Evolutionary conservation across 2,113 vertebrate genomes (phyloP), one percentile per base, ranked within the genome.

Genomic region (Pseudopipra pipra): DNA sequence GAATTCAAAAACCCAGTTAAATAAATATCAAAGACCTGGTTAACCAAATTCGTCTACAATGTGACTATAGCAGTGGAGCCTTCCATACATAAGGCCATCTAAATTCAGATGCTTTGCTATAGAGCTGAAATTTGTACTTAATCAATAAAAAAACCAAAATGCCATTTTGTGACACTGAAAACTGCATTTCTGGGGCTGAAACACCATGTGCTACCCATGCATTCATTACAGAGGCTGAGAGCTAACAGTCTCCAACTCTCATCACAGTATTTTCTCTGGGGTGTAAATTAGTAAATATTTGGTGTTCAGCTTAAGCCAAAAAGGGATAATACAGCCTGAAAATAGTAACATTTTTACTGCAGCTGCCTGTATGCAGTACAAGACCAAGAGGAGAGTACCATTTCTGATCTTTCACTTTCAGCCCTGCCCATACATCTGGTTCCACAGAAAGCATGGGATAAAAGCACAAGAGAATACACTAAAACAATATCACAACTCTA

Each of bases 391-490:
- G 17, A 74, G 31, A 49, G 5, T 27, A 67, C 6, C 1, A 11
- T 43, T 90, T 80, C 37, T 61, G 23, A 44, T 35, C 44, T 59
- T 68, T 8, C 6, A 19, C 17, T 85, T 59, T 67, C 33, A 63
- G 10, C 12, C 19, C n/a, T 68, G 18, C 43, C 25, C 11, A 25
- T 35, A 14, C 8, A 25, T 15, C 17, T 59, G 30, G 25, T 59
- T 55, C 27, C 27, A 28, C n/a, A 55, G 47, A 63, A 73, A 74
- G 24, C 44, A 51, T 3, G 55, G 44, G 61, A 52, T 24, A 70
- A 61, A 81, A 74, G 4, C 9, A 44, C 19, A 43, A 0, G 1
- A 58, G 8, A 78, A 28, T 4, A 20, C 2, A 5, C 41, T 24
- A 74, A 72, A 77, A 35, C 14, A 1, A 4, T 24, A 58, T 17